A percentile compares a stretch with the other conserved stretches of the same genome.
phyloP scores from a whole-genome alignment of 2,113 vertebrate genomes.

The Pluvianellus socialis region DNA sequence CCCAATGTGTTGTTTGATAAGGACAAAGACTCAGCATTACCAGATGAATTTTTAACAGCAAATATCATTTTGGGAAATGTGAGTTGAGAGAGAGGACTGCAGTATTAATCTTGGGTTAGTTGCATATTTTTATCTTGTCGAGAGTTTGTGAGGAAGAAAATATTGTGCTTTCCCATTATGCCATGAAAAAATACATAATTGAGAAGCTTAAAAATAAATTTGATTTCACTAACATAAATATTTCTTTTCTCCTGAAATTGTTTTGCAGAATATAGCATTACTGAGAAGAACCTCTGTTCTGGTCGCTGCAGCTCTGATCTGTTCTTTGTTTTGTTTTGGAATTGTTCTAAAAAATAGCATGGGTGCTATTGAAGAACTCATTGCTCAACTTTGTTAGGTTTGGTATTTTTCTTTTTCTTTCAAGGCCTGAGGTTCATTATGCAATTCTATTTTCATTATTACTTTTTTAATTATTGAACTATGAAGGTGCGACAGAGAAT shows the following conservation, averaged over 20 bases:
- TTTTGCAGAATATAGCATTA: neutral
- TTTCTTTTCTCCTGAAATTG: neutral
- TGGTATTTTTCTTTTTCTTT: neutral
- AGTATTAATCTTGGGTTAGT: neutral
- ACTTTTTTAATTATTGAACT: neutral
- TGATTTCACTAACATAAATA: neutral
- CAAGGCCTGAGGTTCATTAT: neutral
- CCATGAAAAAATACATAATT: neutral
- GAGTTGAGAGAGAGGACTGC: neutral
- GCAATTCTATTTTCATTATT: neutral
- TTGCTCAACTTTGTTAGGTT: neutral
- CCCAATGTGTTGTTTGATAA: neutral
- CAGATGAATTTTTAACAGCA: neutral
- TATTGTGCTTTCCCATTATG: neutral
- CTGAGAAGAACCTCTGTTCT: neutral
- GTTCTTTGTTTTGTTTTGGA: neutral
- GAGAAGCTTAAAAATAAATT: neutral
- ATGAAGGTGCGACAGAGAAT: neutral
- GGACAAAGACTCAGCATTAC: neutral
- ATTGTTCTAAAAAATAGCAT: neutral
- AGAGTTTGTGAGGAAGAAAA: neutral
- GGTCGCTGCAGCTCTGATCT: neutral
- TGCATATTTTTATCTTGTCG: neutral
- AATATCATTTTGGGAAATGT: neutral
- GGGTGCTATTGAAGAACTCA: neutral